Evolutionary conservation across 2,888 invertebrate genomes (phyloP).

Genomic region (Andrena dorsata): DNA sequence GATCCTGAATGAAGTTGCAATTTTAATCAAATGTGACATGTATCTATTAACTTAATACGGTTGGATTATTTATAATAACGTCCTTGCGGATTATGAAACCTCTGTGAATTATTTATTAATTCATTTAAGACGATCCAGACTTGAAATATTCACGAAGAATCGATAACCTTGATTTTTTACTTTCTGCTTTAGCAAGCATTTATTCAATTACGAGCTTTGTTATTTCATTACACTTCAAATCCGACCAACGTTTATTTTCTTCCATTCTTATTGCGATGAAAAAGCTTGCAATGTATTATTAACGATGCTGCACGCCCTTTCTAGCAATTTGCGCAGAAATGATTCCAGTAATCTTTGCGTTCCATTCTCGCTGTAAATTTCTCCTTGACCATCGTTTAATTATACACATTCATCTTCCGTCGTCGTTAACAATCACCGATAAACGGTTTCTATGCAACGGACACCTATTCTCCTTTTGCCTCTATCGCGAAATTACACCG

Average conservation of each 20-base stretch:
- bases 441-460: conserved; percentile 12
- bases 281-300: neutral
- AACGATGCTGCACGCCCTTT: neutral
- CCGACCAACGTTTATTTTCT: neutral
- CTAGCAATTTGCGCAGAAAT: conserved; percentile 13
- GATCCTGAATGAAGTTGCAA: neutral
- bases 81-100: too few relatives aligned
- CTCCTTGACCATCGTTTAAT: conserved; percentile 28
- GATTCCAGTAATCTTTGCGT: conserved; percentile 12
- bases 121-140: too few relatives aligned
- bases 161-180: too few relatives aligned
- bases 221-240: neutral
- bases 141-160: too few relatives aligned
- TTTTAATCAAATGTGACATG: neutral
- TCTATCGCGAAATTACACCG: conserved; percentile 37
- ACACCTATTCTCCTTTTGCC: conserved; percentile 7
- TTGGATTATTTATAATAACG: too few relatives aligned
- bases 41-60: too few relatives aligned
- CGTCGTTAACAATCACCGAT: conserved; percentile 26
- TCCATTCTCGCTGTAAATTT: conserved; percentile 25
- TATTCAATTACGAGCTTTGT: neutral
- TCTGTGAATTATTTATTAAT: too few relatives aligned
- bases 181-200: too few relatives aligned
- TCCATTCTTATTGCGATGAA: neutral
- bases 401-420: conserved; percentile 34